Base-by-base conservation (phyloP, 53 echinoderm and acorn worm genomes). In the Hippasteria phrygiana region DNA sequence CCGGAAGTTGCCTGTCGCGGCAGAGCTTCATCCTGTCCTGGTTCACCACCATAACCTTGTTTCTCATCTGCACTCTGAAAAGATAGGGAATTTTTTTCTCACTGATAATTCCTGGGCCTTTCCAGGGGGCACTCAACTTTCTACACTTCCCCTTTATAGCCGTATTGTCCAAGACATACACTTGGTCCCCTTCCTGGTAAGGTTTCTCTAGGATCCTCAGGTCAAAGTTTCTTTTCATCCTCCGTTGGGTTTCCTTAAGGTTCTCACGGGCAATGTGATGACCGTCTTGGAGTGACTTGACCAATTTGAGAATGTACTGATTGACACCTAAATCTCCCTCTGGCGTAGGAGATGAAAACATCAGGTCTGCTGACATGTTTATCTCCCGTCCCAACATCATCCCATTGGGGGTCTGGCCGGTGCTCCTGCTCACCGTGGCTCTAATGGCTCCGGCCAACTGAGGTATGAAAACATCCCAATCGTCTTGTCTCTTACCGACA, bases 21-120 rank as follows among this genome's bases (percentile, higher is more conserved):
- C 91, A 91, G 14, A 33, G 75, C 71, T 91, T 91, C 4, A 91
- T 41, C 18, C 74, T 62, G 33, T 91, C 91, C 51, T 91, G 91
- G 54, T 91, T 91, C 2, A 87, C 53, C 18, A 69, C 51, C 66
- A 87, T 63, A n/a, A 69, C 38, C 70, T 48, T 87, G 42, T 78
- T 91, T 11, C 77, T 34, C 37, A 77, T 45, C 45, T 66, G 63
- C 37, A 91, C 87, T 42, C 87, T 59, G 54, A 75, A 88, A 0
- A 91, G 75, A 40, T 78, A 91, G 1, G 91, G 87, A 8, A 73
- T 75, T 7, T 77, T 32, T 33, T 31, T 65, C 8, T 91, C 40
- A 0, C 45, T 65, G 18, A 88, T 76, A 24, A 87, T 20, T 11
- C 69, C 87, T 8, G 87, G 91, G 16, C 91, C 91, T 41, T 91